Base-by-base conservation (phyloP, 2,888 invertebrate genomes). In the Campaea margaritaria region DNA sequence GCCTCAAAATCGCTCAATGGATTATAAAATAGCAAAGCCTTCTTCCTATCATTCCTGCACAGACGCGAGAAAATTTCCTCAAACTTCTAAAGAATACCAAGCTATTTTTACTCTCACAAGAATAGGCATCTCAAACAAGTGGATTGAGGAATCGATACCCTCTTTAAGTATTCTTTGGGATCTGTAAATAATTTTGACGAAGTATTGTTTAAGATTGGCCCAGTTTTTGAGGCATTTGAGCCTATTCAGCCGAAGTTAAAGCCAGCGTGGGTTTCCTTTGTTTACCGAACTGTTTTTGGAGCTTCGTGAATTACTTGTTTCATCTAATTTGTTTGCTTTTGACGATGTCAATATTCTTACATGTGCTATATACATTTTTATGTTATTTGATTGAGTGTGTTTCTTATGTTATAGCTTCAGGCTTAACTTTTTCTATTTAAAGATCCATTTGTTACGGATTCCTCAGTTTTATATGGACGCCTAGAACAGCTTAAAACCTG, bases 1-100 rank as follows among this genome's bases (percentile, higher is more conserved):
- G 7, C 27, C 42, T 43, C 15, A 42, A 42, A 27, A 46, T 58
- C 38, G 64, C 7, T 54, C 50, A 54, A 54, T 64, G 57, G 50
- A 54, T 51, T 60, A 44, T 44, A 56, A 48, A 60, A 57, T 41
- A 13, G 38, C 48, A 21, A 14, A 12, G 39, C 31, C 36, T 34
- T 43, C 34, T 21, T 43, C 36, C 15, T 64, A 64, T 64, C 64
- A 43, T 15, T 14, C 16, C 31, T 13, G 16, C 16, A 39, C 60
- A 60, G 60, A 50, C 39, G 4, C 27, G 41, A n/a, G 12, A 13
- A 43, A 43, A 28, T 46, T 45, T 46, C 46, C 39, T 13, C 9
- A 13, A 11, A 36, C 34, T 31, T 31, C 10, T 31, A 31, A 42
- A 41, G 36, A 21, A 38, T 10, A 8, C 14, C 13, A 21, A 13